phyloP scores from a whole-genome alignment of 2,888 invertebrate genomes.

The Epinotia demarniana region DNA sequence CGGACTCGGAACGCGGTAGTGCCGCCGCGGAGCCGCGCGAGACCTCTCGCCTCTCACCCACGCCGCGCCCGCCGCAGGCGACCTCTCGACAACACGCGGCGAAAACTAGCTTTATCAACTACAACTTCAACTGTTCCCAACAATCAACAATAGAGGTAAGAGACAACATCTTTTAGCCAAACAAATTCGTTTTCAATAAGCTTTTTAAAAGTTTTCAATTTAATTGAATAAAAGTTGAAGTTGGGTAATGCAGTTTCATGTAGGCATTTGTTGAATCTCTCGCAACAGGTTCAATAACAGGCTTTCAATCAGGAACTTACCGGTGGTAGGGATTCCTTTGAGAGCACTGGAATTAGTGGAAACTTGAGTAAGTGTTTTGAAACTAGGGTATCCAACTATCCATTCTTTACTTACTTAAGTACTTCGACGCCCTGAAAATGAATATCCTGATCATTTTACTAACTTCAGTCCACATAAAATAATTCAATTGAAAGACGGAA shows the following conservation, averaged over 20 bases:
- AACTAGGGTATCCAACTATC: background rate
- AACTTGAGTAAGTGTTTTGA: constrained; percentile 22
- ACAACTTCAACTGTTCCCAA: constrained; percentile 27
- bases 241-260: constrained; percentile 1
- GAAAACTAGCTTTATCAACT: constrained; percentile 24
- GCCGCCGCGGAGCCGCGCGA: constrained; percentile 70
- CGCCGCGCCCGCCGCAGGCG: constrained; percentile 36
- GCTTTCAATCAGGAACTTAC: constrained; percentile 47
- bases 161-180: background rate
- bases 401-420: background rate
- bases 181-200: background rate
- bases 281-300: constrained; percentile 49
- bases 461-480: background rate
- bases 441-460: background rate
- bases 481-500: constrained; percentile 5
- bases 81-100: constrained; percentile 24
- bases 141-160: constrained; percentile 35
- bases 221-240: constrained; percentile 47
- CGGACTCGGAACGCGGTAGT: constrained; percentile 73
- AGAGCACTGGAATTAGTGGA: constrained; percentile 28
- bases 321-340: constrained; percentile 24
- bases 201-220: constrained; percentile 53
- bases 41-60: constrained; percentile 67
- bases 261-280: constrained; percentile 63
- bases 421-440: background rate